Evolutionary conservation across 2,888 invertebrate genomes (phyloP), one percentile per base, ranked within the genome.

Genomic region (Carterocephalus palaemon): DNA sequence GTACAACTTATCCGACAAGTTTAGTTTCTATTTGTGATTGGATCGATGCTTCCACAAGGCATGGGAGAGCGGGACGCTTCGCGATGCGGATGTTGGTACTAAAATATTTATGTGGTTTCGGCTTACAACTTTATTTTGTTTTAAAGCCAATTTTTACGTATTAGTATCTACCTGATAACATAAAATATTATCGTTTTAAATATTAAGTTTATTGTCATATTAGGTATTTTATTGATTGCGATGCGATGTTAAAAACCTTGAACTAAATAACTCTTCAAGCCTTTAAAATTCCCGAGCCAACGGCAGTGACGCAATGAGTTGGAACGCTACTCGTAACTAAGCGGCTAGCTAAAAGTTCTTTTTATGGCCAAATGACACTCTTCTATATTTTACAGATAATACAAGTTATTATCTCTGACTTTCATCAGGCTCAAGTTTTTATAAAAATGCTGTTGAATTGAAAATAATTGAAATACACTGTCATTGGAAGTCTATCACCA

Each of bases 371-470:
- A 32, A 45, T 33, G 31, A 36, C 41, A 20, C 19, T 32, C 32
- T 36, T 15, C 13, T 17, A 12, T 59, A 58, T 51, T 52, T 38
- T 36, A 52, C 49, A 55, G 57, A 60, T 57, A 53, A 52, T 28
- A 29, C 13, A 16, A n/a, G 22, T 10, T 28, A 8, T 9, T 29
- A 16, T 29, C 4, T 12, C 3, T 29, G 15, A 8, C 3, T 8
- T 16, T 8, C n/a, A n/a, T n/a, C n/a, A n/a, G n/a, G n/a, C n/a
- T n/a, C n/a, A n/a, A n/a, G n/a, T n/a, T n/a, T n/a, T n/a, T n/a
- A n/a, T n/a, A n/a, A n/a, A n/a, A n/a, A n/a, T n/a, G n/a, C n/a
- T n/a, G n/a, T n/a, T n/a, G n/a, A n/a, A n/a, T n/a, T n/a, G n/a
- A n/a, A n/a, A n/a, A n/a, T n/a, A n/a, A n/a, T n/a, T n/a, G n/a